Evolutionary conservation across 2,113 vertebrate species (phyloP).

Genomic region (Phylloscopus trochilus): DNA sequence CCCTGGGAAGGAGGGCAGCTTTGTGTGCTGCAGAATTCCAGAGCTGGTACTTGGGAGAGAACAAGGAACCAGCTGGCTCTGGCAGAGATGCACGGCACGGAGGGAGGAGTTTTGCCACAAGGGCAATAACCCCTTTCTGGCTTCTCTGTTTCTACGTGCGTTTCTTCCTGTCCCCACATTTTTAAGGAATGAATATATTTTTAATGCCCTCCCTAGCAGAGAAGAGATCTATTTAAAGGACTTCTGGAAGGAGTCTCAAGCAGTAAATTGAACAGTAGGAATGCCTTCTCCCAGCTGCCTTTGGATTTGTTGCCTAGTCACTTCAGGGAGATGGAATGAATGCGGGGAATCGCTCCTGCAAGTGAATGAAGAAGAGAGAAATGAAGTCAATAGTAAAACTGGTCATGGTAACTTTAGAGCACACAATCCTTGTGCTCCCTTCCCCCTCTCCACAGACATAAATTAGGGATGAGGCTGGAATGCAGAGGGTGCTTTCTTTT

Average conservation of each 20-base stretch:
- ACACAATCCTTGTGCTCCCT: not conserved
- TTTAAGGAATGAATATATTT: not conserved
- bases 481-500: not conserved
- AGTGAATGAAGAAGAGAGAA: slow-evolving; percentile 23
- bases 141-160: accelerated
- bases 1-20: not conserved
- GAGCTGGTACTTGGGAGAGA: not conserved
- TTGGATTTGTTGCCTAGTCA: slow-evolving; percentile 36
- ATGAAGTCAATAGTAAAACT: not conserved
- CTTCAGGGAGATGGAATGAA: not conserved
- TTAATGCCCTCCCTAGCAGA: not conserved
- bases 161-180: not conserved
- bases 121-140: not conserved
- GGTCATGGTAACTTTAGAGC: not conserved
- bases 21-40: not conserved
- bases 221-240: not conserved
- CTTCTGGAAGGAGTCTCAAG: not conserved
- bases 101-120: not conserved
- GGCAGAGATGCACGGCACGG: not conserved
- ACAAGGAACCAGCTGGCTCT: not conserved
- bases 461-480: slow-evolving; percentile 12
- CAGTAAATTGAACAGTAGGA: not conserved
- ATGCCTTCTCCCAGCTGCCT: slow-evolving; percentile 14
- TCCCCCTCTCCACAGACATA: not conserved
- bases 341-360: not conserved